Percentiles rank a stretch among this genome's conserved stretches.
phyloP scores from a whole-genome alignment of 2,888 invertebrate species.

The Brachyptera risi region DNA sequence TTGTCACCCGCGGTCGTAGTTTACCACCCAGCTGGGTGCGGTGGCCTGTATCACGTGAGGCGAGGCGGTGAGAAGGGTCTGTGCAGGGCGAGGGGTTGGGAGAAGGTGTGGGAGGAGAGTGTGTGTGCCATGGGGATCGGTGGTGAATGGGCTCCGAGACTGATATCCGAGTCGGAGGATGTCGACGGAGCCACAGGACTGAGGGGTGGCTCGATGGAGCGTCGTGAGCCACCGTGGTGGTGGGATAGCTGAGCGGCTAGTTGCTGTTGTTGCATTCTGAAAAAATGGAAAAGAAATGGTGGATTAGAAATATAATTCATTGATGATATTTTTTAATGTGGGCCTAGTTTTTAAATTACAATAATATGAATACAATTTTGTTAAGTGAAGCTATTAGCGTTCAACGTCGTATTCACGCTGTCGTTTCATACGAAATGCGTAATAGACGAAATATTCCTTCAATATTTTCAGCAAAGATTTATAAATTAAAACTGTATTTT shows the following conservation, averaged over 20 bases:
- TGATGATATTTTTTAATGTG: too few relatives aligned
- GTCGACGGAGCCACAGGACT: constrained; percentile 38
- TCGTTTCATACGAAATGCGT: too few relatives aligned
- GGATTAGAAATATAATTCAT: not conserved
- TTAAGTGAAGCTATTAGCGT: too few relatives aligned
- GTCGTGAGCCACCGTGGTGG: constrained; percentile 33
- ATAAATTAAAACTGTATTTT: too few relatives aligned
- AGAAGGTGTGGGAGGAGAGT: constrained; percentile 32
- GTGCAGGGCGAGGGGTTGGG: constrained; percentile 34
- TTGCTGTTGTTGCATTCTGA: constrained; percentile 42
- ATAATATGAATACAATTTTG: too few relatives aligned
- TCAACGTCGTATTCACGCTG: too few relatives aligned
- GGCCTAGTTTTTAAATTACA: too few relatives aligned
- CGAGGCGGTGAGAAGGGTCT: constrained; percentile 38
- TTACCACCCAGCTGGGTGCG: constrained; percentile 33
- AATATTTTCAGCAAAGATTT: too few relatives aligned
- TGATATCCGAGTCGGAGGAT: constrained; percentile 37
- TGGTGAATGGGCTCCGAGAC: constrained; percentile 34
- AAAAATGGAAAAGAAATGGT: too few relatives aligned
- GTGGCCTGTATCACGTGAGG: constrained; percentile 38
- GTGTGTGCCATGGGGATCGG: constrained; percentile 27
- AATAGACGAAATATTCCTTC: too few relatives aligned
- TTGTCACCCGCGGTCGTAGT: too few relatives aligned
- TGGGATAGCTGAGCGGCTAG: constrained; percentile 40
- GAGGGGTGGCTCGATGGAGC: constrained; percentile 33